Evolutionary conservation across 2,113 vertebrate species (phyloP), one percentile per base, ranked within the genome.

Genomic region (Equus przewalskii): DNA sequence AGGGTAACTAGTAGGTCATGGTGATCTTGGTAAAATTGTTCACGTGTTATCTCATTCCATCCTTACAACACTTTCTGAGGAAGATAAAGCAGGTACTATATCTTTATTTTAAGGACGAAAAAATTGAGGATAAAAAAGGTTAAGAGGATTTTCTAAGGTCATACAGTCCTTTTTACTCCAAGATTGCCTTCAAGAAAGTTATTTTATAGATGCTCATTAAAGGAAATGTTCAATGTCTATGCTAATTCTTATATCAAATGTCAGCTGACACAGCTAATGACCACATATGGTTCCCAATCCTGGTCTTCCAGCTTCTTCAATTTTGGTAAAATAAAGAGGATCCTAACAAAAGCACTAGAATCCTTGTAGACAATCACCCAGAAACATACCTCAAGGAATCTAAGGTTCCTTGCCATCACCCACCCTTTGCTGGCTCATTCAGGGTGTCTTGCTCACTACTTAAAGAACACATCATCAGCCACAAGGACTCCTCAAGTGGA

Each of bases 61-160:
- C 14, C 44, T 62, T 94, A 58, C 0, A 30, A 69, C 1, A 41
- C 22, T 60, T 92, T 92, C 65, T 72, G 36, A 75, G 51, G 28
- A 95, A 89, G 58, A 33, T n/a, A 90, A 78, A 10, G 6, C 41
- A 96, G 22, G 36, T 21, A 83, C 18, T 49, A 54, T 11, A 62
- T 46, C 49, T 87, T 96, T 83, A 90, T 89, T 89, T 91, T 75
- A 90, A 62, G 4, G 44, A 62, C 46, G 2, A 18, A 92, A 96
- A 97, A 67, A 80, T 6, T 51, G 26, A 91, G 49, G 72, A 33
- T 76, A 69, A 90, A 89, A 89, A 21, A 87, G n/a, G 93, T 30
- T 46, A 84, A 72, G 49, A 70, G 18, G 54, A 67, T 30, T 90
- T 16, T 41, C 62, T 78, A 82, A 58, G 18, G 36, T 75, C 46